These are phyloP conservation scores for Ericerus pela DNA, from an alignment of 1,140 invertebrate species.

Conservation along the genomic window DNA sequence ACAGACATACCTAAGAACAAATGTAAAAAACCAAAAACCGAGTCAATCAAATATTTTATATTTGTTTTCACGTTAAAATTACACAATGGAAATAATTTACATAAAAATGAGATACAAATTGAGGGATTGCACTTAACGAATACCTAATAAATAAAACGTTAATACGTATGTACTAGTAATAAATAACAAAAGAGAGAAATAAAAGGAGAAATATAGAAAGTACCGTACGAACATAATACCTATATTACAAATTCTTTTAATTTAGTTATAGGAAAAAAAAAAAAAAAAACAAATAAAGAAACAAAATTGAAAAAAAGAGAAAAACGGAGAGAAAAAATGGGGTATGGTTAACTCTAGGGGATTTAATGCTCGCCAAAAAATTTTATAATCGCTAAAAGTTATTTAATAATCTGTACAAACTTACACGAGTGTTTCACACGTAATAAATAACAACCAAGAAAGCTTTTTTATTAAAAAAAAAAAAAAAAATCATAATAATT, in stretches of 20 bases:
- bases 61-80: constrained; percentile 10
- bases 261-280: too few species aligned
- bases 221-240: too few species aligned
- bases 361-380: constrained; percentile 2
- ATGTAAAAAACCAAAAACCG: background rate
- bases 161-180: constrained; percentile 2
- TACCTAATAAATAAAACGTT: constrained; percentile 1
- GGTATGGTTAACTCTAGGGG: constrained; percentile 6
- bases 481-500: background rate
- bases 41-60: constrained; percentile 12
- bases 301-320: too few species aligned
- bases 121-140: constrained; percentile 9
- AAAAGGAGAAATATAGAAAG: constrained; percentile 1
- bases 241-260: too few species aligned
- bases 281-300: too few species aligned
- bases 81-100: constrained; percentile 9
- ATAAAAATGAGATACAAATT: constrained; percentile 12
- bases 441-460: background rate
- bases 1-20: too few species aligned
- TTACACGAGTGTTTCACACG: background rate
- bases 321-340: too few species aligned
- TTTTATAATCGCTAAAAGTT: background rate
- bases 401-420: too few species aligned
- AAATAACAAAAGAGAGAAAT: constrained; percentile 3
- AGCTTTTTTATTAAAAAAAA: background rate